Conservation (phyloP, 2,113 vertebrate species). For the Scomber scombrus region DNA sequence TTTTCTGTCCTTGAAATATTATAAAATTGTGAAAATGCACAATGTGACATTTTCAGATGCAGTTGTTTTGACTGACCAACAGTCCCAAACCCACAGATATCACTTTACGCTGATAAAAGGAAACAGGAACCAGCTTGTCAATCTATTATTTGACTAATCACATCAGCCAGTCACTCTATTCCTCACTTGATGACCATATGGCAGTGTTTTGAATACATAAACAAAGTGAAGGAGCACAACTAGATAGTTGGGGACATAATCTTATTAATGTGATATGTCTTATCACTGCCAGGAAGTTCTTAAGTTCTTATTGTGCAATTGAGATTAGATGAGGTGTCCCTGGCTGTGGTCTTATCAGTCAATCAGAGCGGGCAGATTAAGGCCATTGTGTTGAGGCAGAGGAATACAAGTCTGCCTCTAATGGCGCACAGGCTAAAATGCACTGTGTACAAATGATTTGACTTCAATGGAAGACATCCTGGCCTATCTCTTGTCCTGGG, state of each 20-base stretch:
- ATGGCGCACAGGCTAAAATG: conserved; percentile 42
- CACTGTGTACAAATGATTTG: conserved; percentile 53
- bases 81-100: too few species aligned
- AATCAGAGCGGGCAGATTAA: conserved; percentile 61
- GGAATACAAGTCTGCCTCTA: conserved; percentile 51
- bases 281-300: conserved; percentile 72
- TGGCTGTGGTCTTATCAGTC: conserved; percentile 65
- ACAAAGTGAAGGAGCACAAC: neutral
- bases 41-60: too few species aligned
- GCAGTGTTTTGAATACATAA: neutral
- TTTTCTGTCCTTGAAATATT: too few species aligned
- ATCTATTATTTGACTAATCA: neutral
- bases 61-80: too few species aligned
- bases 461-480: conserved; percentile 67
- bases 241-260: conserved; percentile 36
- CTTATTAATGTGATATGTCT: conserved; percentile 57
- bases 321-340: conserved; percentile 73
- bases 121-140: neutral
- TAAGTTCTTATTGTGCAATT: conserved; percentile 62
- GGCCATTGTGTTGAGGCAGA: conserved; percentile 64
- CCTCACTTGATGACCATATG: neutral
- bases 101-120: too few species aligned
- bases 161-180: neutral
- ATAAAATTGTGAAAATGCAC: too few species aligned
- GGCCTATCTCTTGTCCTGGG: conserved; percentile 69